Conservation (phyloP, 2,113 vertebrate genomes). For the Actenoides lindsayi region DNA sequence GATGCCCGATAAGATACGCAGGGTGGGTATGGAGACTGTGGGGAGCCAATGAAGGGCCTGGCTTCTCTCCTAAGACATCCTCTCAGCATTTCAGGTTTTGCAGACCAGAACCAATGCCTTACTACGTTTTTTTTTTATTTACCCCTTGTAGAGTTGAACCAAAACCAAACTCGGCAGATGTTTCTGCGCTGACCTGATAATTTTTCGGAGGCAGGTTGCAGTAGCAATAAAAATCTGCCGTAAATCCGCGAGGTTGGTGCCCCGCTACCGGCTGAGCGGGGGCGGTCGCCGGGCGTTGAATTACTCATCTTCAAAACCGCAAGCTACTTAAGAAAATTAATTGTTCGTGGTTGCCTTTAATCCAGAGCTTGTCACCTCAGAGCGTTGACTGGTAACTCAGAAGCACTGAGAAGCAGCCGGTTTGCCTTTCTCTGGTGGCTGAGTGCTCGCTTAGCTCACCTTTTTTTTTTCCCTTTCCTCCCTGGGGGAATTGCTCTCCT, state of each 20-base stretch:
- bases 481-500: neutral
- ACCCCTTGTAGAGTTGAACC: too few relatives aligned
- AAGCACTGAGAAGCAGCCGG: neutral
- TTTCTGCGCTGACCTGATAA: neutral
- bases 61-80: neutral
- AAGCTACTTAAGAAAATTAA: neutral
- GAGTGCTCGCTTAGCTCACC: neutral
- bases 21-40: neutral
- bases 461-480: neutral
- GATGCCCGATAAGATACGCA: neutral
- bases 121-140: too few relatives aligned
- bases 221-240: neutral
- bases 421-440: neutral
- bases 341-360: neutral
- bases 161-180: neutral
- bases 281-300: neutral
- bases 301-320: neutral
- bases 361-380: neutral
- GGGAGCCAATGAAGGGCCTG: neutral
- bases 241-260: neutral
- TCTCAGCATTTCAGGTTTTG: fast-evolving
- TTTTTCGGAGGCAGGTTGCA: neutral
- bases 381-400: neutral
- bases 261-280: neutral
- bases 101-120: neutral